Conservation (phyloP, 2,888 invertebrate species). For the Tetragonisca angustula region DNA sequence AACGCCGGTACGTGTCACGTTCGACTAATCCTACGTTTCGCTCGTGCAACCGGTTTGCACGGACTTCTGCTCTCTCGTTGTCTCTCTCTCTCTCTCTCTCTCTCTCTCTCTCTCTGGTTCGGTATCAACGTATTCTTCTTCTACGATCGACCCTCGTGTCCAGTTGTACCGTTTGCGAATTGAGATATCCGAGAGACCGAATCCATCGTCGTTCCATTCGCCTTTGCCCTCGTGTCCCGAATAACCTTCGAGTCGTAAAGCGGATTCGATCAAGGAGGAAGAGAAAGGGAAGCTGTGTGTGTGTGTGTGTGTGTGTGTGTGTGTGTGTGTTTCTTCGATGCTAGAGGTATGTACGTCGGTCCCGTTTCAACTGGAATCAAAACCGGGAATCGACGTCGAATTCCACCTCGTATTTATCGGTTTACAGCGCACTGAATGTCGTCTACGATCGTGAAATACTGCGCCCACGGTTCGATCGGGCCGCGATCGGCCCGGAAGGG, state of each 20-base stretch:
- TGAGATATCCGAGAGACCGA: constrained; percentile 31
- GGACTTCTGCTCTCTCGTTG: constrained; percentile 29
- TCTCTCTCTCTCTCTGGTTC: too few relatives aligned
- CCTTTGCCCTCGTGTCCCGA: not conserved
- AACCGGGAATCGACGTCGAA: constrained; percentile 54
- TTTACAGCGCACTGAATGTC: constrained; percentile 64
- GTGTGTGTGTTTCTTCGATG: not conserved
- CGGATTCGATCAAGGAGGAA: constrained; percentile 30
- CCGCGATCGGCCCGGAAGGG: constrained; percentile 3
- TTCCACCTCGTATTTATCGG: constrained; percentile 66
- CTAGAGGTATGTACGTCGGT: constrained; percentile 6
- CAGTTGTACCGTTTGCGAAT: constrained; percentile 35
- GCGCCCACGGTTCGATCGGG: constrained; percentile 32
- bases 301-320: too few relatives aligned
- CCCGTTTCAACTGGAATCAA: constrained; percentile 20
- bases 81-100: too few relatives aligned
- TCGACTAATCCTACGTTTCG: not conserved
- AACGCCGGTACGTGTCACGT: constrained; percentile 41
- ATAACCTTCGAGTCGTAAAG: not conserved
- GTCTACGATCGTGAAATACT: constrained; percentile 66
- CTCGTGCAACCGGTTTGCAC: constrained; percentile 68
- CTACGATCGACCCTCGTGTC: constrained; percentile 14
- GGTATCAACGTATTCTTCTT: constrained; percentile 29
- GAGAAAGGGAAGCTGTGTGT: too few relatives aligned
- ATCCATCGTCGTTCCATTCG: constrained; percentile 24